Conservation (phyloP, 2,797 vertebrate genomes). For the Malurus leucopterus region DNA sequence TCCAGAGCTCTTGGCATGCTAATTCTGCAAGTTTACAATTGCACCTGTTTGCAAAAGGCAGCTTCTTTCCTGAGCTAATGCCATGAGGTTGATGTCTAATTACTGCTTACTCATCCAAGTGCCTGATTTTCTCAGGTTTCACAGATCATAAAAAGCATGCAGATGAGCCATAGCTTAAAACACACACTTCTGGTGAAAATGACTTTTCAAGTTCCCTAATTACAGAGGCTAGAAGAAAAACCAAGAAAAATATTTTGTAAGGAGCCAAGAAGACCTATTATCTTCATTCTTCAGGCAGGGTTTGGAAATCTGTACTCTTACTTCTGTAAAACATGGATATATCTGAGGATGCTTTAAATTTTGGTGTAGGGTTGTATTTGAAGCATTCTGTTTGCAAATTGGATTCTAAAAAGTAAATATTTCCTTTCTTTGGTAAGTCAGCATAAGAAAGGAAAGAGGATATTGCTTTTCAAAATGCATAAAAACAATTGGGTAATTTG, state of each 20-base stretch:
- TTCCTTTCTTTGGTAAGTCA: background rate
- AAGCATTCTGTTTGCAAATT: background rate
- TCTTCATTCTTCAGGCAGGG: background rate
- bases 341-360: background rate
- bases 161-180: background rate
- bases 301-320: background rate
- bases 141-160: background rate
- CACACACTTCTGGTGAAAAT: background rate
- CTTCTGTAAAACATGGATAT: background rate
- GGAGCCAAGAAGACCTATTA: background rate
- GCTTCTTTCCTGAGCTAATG: background rate
- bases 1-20: background rate
- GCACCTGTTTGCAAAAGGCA: background rate
- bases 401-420: background rate
- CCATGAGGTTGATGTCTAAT: background rate
- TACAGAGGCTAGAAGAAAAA: background rate
- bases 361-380: background rate
- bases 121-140: background rate
- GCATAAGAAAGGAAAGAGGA: background rate
- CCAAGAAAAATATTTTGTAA: background rate
- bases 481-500: background rate
- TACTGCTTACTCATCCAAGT: background rate
- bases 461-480: background rate
- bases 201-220: background rate
- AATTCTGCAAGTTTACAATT: background rate